Base-by-base conservation (phyloP, 2,113 vertebrate genomes). In the Ameiurus melas region DNA sequence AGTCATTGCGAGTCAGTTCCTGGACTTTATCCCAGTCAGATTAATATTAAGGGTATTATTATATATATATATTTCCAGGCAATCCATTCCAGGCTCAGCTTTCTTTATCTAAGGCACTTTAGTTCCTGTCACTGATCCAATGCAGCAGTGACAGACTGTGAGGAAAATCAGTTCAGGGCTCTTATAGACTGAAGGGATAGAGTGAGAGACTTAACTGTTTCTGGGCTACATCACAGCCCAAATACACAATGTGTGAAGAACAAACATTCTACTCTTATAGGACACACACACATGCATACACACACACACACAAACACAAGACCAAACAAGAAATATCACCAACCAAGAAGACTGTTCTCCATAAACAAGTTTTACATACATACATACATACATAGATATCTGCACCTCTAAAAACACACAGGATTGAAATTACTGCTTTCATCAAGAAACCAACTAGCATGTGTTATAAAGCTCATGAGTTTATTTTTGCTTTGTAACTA, bases 161-260 rank as follows among this genome's bases (percentile, higher is more conserved):
- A 75, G 77, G 77, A 85, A 51, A 73, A 51, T 73, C 62, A 60
- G 33, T 80, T 88, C 87, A 60, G 33, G 7, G 43, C 47, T 77
- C 73, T 53, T 53, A 66, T 39, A 79, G 30, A 83, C 68, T 79
- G 20, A 60, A 68, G 30, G 83, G 83, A 30, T 8, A 58, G 47
- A 71, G 43, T 30, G 27, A 71, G 62, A n/a, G 80, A 53, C 33
- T 71, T 70, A 25, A 73, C n/a, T 36, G 66, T 14, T 73, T 33
- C 51, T 53, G 43, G 53, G n/a, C 51, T n/a, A 85, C n/a, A 10
- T 68, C 47, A 55, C 62, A 51, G 39, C 39, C 25, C n/a, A 85
- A 85, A 84, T 70, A 53, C 55, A 27, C 55, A 27, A 22, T n/a
- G 71, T 80, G 51, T 25, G 12, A 10, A 77, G 19, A 57, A 73